Evolutionary conservation across 2,113 vertebrate species (phyloP).

Genomic region (Rhombomys opimus): DNA sequence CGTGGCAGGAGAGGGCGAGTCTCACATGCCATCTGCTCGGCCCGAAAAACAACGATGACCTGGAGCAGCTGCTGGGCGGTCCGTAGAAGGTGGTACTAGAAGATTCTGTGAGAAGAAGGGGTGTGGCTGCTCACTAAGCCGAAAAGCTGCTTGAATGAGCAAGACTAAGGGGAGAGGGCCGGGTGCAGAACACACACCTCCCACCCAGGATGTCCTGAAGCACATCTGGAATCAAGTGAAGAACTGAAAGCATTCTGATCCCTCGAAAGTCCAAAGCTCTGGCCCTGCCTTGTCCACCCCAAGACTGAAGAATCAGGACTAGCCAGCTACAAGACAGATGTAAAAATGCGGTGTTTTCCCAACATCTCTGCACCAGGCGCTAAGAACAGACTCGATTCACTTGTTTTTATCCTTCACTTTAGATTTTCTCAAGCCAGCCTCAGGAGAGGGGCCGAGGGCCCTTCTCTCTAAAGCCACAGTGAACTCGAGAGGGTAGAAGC

Average conservation of each 20-base stretch:
- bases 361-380: neutral
- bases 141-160: too few species aligned
- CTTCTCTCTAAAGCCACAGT: conserved; percentile 62
- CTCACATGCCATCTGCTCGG: fast-evolving
- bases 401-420: conserved; percentile 65
- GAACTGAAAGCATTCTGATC: neutral
- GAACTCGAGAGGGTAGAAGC: conserved; percentile 54
- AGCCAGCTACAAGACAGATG: conserved; percentile 80
- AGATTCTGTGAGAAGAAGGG: neutral
- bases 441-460: conserved; percentile 19
- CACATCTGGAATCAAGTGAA: neutral
- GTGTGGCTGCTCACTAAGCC: neutral
- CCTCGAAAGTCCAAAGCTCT: neutral
- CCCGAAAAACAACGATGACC: neutral
- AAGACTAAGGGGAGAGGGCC: too few species aligned
- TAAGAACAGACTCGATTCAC: conserved; percentile 18
- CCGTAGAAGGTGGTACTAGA: neutral
- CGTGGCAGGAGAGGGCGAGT: neutral
- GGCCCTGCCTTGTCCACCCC: neutral
- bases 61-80: neutral
- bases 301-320: conserved; percentile 54
- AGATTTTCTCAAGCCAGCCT: conserved; percentile 28
- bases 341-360: conserved; percentile 59
- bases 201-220: neutral
- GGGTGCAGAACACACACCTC: neutral